Percentiles rank a stretch among this genome's conserved stretches.
phyloP scores from a whole-genome alignment of 2,113 vertebrate species.

The Collichthys lucidus region DNA sequence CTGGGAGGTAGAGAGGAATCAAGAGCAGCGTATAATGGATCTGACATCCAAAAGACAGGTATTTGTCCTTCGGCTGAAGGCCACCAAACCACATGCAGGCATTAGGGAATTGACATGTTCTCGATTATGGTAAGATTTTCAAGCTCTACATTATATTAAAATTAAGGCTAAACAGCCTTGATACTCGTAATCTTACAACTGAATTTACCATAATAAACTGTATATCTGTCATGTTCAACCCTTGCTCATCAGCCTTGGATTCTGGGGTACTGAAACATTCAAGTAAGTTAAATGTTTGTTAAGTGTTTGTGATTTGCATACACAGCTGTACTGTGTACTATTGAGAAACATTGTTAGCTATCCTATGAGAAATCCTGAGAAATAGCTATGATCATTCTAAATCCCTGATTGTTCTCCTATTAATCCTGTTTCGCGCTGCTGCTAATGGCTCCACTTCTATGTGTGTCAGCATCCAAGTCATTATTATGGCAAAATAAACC shows the following conservation, averaged over 20 bases:
- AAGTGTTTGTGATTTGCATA: conserved; percentile 36
- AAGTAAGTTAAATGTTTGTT: conserved; percentile 16
- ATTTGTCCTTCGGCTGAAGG: conserved; percentile 64
- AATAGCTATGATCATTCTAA: conserved; percentile 53
- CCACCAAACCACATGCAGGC: conserved; percentile 38
- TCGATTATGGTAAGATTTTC: conserved; percentile 30
- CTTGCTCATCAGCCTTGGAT: not conserved
- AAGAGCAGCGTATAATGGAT: conserved; percentile 62
- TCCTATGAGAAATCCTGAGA: conserved; percentile 47
- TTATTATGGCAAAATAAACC: conserved; percentile 54
- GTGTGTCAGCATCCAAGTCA: conserved; percentile 37
- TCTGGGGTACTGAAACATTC: conserved; percentile 15
- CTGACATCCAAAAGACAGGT: conserved; percentile 72
- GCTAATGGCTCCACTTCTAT: conserved; percentile 58
- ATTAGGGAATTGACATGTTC: conserved; percentile 23
- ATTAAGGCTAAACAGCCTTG: too few species aligned
- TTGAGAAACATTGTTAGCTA: conserved; percentile 38
- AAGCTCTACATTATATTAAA: not conserved
- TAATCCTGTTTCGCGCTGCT: conserved; percentile 57
- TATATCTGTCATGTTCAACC: conserved; percentile 3
- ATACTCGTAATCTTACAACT: not conserved
- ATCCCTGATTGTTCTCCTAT: conserved; percentile 60
- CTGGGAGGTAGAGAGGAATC: conserved; percentile 64
- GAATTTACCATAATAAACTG: not conserved
- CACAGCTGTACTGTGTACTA: conserved; percentile 22